Percentiles rank a stretch among this genome's conserved stretches.
phyloP scores from a whole-genome alignment of 2,797 vertebrate genomes.

The Vireo griseus region DNA sequence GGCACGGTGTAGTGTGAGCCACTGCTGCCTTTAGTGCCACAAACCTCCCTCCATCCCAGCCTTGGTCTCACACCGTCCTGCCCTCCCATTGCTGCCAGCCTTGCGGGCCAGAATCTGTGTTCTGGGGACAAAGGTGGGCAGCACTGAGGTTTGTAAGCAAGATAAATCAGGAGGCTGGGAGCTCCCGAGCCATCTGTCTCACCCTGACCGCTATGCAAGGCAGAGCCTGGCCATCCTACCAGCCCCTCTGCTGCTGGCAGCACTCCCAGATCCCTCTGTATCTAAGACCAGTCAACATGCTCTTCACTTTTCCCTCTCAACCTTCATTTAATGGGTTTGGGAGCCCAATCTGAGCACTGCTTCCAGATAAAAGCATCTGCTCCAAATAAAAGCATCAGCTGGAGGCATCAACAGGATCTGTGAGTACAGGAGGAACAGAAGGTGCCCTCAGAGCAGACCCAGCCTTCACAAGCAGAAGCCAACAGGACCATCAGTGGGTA shows the following conservation, averaged over 20 bases:
- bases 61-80: background rate
- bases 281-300: background rate
- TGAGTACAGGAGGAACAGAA: background rate
- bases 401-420: background rate
- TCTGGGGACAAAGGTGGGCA: background rate
- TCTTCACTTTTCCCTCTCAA: background rate
- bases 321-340: background rate
- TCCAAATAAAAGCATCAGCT: background rate
- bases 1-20: background rate
- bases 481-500: background rate
- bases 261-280: background rate
- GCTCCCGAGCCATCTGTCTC: background rate
- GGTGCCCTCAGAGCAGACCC: background rate
- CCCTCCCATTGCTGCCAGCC: background rate
- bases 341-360: background rate
- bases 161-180: background rate
- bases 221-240: background rate
- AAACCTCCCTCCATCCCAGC: background rate
- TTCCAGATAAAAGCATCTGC: constrained; percentile 16
- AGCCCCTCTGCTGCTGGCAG: constrained; percentile 39
- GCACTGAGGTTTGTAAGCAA: background rate
- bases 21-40: background rate
- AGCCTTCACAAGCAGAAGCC: background rate
- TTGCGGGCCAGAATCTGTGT: background rate
- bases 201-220: rapidly evolving